Evolutionary conservation across 2,113 vertebrate genomes (phyloP), one percentile per base, ranked within the genome.

Genomic region (Baryphthengus martii): DNA sequence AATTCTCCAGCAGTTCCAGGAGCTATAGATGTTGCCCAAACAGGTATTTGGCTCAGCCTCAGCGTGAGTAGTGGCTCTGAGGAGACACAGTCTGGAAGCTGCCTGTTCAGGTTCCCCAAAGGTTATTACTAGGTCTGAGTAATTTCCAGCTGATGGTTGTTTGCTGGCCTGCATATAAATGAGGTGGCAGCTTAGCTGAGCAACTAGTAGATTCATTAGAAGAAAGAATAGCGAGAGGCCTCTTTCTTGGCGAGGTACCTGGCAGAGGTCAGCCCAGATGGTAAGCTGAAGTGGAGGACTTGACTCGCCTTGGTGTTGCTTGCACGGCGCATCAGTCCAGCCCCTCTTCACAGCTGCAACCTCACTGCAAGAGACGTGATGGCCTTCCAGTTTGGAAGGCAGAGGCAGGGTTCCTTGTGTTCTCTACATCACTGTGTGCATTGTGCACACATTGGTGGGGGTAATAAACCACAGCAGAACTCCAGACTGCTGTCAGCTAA

Each of bases 1-100:
- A 84, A 85, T 88, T 86, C 58, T 78, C 52, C 68, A 63, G 90
- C 85, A 68, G 44, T 91, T 94, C 61, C 68, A 75, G 75, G 66
- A 84, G 68, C 40, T 86, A 11, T 29, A 77, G 75, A 65, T 33
- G 16, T 74, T 92, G 58, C 68, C 75, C 49, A 72, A 33, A 63
- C 17, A 71, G 63, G 25, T 95, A 31, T 6, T 71, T 79, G 88
- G 58, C 52, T 55, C 61, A 92, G 49, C 20, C 29, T 85, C 20
- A 39, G 40, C 1, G 1, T 71, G 85, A 91, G 28, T 37, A 58
- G 55, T 74, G 45, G 61, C 33, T 91, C 66, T 85, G 28, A 35
- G n/a, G 70, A 84, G 72, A 21, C 72, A 71, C 42, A 42, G 74
- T 44, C 61, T 94, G 71, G 52, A 56, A 81, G 52, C 42, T 94